Evolutionary conservation across 2,888 invertebrate species (phyloP), one percentile per base, ranked within the genome.

Genomic region (Drosophila demipolita): DNA sequence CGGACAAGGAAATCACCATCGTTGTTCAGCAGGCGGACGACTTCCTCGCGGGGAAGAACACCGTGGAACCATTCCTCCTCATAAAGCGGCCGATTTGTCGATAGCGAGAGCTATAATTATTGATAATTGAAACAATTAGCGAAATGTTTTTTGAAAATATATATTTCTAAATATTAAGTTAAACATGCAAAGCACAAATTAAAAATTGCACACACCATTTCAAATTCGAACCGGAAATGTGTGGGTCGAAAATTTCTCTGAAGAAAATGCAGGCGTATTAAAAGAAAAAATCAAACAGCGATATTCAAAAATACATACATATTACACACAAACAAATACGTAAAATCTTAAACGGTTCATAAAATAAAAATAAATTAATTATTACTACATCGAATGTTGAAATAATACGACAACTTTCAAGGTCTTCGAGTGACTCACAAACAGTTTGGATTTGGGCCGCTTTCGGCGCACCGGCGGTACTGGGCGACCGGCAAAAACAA

Each of bases 21-120:
- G 64, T 96, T 96, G n/a, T 96, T 95, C 72, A 99, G 94, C 48
- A 99, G 94, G 72, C 98, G 94, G 50, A 98, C 98, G 36, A 99
- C 99, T 94, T 99, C 99, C 93, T 99, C 99, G 17, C 99, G 95
- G 0, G 99, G 99, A 69, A 99, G 93, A 15, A 99, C 98, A 0
- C 99, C 99, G 91, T 99, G 99, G 94, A 99, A 99, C 98, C 98
- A 99, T 92, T 98, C 98, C 93, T 98, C 98, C 84, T 98, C 98
- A 75, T 97, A 96, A 54, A 97, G 93, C 15, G 96, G 95, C 49
- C 96, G 95, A 90, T 95, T 96, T 48, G 94, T 93, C 11, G 93
- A 92, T 17, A 93, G 85, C n/a, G 93, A 93, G 84, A 93, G 88
- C 93, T 93, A 82, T 11, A 90, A 80, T 17, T 29, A 60, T 65